These are phyloP conservation scores for Agelaius phoeniceus DNA, from an alignment of 2,113 vertebrate genomes.

Conservation along the genomic window DNA sequence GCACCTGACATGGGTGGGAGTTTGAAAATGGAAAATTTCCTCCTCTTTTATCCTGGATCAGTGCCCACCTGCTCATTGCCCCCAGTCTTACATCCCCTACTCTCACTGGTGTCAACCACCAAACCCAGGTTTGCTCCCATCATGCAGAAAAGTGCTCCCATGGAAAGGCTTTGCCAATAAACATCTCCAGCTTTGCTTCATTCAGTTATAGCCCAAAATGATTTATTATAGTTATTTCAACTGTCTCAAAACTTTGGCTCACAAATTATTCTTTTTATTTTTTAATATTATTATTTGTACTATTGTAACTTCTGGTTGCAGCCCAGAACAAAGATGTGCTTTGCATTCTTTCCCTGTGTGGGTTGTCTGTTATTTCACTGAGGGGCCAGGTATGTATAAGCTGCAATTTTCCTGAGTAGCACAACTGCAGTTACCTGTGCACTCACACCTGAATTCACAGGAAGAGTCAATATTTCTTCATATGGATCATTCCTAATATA, in stretches of 20 bases:
- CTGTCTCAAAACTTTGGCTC: neutral
- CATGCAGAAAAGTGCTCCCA: neutral
- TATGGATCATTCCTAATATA: neutral
- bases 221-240: slow-evolving; percentile 59
- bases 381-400: neutral
- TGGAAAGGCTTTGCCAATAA: slow-evolving; percentile 1
- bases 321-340: neutral
- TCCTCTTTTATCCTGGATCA: neutral
- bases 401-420: neutral
- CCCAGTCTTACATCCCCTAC: neutral
- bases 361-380: neutral
- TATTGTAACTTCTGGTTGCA: neutral
- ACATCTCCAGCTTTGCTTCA: neutral
- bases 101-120: neutral
- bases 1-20: neutral
- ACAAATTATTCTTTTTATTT: slow-evolving; percentile 16
- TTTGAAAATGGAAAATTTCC: neutral
- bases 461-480: neutral
- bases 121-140: neutral
- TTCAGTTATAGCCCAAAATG: neutral
- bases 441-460: neutral
- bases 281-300: slow-evolving; percentile 32
- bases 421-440: neutral
- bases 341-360: neutral
- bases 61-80: neutral